Evolutionary conservation across 2,113 vertebrate genomes (phyloP).

Genomic region (Cinclus cinclus): DNA sequence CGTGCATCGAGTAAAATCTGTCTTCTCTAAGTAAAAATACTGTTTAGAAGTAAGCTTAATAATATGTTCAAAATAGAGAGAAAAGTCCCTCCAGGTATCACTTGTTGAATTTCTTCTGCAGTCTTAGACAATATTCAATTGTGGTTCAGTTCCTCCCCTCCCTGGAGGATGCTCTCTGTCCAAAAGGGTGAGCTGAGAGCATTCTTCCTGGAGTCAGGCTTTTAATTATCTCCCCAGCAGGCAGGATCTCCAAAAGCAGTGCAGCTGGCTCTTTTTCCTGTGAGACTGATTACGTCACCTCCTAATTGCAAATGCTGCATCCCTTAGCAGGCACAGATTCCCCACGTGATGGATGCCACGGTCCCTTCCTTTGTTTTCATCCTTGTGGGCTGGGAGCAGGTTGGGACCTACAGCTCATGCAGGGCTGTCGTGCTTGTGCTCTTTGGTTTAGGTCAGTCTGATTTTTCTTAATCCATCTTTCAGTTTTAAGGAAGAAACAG

Average conservation of each 20-base stretch:
- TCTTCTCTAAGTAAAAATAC: not conserved
- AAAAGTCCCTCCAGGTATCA: not conserved
- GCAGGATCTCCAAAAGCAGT: slow-evolving; percentile 18
- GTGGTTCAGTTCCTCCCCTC: not conserved
- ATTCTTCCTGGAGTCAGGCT: not conserved
- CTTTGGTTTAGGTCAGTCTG: not conserved
- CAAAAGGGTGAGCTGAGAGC: not conserved
- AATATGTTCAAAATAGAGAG: not conserved
- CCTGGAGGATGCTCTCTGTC: not conserved
- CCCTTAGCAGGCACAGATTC: slow-evolving; percentile 12
- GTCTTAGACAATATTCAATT: not conserved
- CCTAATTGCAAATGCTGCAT: slow-evolving; percentile 60
- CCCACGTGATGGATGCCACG: not conserved
- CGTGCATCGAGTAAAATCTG: not conserved
- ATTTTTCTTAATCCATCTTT: not conserved
- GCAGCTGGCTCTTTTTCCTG: slow-evolving; percentile 60
- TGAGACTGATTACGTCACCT: slow-evolving; percentile 52
- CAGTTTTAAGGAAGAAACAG: not conserved
- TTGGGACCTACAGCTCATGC: not conserved
- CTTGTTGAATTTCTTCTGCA: not conserved
- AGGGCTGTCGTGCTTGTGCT: not conserved
- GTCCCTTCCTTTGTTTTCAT: slow-evolving; percentile 21
- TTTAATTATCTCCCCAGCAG: slow-evolving; percentile 21
- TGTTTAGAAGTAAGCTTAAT: not conserved
- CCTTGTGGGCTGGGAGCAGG: not conserved